phyloP scores from a whole-genome alignment of 2,113 vertebrate species.

The Tamias sibiricus region DNA sequence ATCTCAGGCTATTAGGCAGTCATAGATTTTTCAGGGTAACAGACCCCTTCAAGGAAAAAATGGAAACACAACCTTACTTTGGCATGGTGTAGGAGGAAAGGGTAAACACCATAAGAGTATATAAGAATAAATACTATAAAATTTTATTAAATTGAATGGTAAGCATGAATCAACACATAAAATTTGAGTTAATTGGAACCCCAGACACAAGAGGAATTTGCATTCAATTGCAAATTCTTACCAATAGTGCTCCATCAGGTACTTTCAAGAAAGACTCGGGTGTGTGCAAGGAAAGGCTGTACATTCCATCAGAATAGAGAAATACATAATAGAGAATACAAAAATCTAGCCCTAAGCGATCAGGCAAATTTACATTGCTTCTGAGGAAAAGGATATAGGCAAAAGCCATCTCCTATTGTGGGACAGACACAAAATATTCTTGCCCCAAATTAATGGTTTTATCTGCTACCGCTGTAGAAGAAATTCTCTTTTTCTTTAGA shows the following conservation, averaged over 20 bases:
- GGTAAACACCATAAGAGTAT: not conserved
- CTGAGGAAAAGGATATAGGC: not conserved
- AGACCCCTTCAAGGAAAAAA: not conserved
- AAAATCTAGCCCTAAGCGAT: not conserved
- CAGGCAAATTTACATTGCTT: not conserved
- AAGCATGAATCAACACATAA: not conserved
- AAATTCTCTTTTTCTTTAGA: not conserved
- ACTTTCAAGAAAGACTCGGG: not conserved
- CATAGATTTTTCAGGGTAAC: not conserved
- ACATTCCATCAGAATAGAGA: not conserved
- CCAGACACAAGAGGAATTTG: not conserved
- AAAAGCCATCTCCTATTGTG: not conserved
- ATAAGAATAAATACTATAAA: not conserved
- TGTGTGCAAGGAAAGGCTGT: not conserved
- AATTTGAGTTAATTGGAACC: not conserved
- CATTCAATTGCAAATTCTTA: not conserved
- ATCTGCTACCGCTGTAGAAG: not conserved
- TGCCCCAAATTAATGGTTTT: not conserved
- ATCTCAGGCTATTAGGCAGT: not conserved
- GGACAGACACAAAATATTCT: not conserved
- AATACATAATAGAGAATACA: not conserved
- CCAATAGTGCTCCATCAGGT: not conserved
- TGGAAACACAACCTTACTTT: not conserved
- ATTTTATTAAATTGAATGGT: not conserved
- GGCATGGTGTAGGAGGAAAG: not conserved